Evolutionary conservation across 2,797 vertebrate species (phyloP).

Genomic region (Hydrolagus colliei): DNA sequence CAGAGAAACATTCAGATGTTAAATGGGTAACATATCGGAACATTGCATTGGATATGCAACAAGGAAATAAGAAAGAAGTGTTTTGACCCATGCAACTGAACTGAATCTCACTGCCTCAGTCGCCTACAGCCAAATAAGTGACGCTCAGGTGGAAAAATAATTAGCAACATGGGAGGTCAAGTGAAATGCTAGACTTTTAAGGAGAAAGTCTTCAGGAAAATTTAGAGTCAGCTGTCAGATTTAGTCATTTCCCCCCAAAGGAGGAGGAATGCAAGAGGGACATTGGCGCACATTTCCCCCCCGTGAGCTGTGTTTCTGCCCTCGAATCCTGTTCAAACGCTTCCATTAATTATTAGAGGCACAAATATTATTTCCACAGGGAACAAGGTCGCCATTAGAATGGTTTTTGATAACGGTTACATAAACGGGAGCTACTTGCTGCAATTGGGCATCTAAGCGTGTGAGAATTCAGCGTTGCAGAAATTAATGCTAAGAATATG

Average conservation of each 20-base stretch:
- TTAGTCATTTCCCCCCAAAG: constrained; percentile 44
- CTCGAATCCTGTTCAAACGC: not conserved
- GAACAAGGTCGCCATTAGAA: not conserved
- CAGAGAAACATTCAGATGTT: not conserved
- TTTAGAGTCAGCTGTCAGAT: constrained; percentile 45
- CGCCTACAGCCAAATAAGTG: constrained; percentile 43
- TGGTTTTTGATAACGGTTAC: constrained; percentile 14
- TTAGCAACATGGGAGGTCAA: constrained; percentile 43
- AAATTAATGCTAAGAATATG: constrained; percentile 2
- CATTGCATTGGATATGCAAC: not conserved
- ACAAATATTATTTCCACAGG: constrained; percentile 28
- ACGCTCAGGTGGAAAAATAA: constrained; percentile 46
- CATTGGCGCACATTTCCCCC: constrained; percentile 11
- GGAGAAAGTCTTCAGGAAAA: constrained; percentile 40
- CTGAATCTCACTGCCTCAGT: constrained; percentile 34
- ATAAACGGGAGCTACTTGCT: not conserved
- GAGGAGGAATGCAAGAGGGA: constrained; percentile 41
- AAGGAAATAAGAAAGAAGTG: constrained; percentile 9
- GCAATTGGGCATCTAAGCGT: not conserved
- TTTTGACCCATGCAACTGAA: constrained; percentile 36
- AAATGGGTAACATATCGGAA: not conserved
- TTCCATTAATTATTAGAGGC: constrained; percentile 14
- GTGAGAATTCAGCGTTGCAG: not conserved
- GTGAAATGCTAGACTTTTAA: constrained; percentile 36
- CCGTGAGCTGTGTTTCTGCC: not conserved